phyloP scores from a whole-genome alignment of 2,113 vertebrate genomes.

The Cacatua alba region DNA sequence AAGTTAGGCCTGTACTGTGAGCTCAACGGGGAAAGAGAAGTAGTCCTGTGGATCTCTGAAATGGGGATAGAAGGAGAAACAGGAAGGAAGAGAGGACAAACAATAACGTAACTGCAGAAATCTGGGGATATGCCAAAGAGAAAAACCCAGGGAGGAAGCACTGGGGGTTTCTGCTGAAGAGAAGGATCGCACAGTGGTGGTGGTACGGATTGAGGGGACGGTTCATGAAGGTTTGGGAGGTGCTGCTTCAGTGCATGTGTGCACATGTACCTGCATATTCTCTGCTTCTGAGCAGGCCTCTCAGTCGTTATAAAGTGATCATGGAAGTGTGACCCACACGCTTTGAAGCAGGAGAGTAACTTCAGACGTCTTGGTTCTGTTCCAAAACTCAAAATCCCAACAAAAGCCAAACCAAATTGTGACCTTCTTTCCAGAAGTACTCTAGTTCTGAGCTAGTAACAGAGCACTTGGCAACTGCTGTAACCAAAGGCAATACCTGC shows the following conservation, averaged over 20 bases:
- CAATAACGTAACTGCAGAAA: neutral
- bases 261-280: neutral
- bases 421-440: neutral
- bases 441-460: neutral
- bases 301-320: neutral
- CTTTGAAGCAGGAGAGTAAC: neutral
- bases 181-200: too few relatives aligned
- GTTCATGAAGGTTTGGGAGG: neutral
- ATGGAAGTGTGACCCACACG: neutral
- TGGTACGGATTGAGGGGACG: accelerated
- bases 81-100: neutral
- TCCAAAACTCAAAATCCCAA: neutral
- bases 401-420: too few relatives aligned
- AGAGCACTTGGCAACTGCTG: neutral
- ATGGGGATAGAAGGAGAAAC: neutral
- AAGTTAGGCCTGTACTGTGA: neutral
- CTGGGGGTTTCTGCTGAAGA: neutral
- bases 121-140: neutral
- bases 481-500: neutral
- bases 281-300: neutral
- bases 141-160: neutral
- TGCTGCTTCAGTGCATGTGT: neutral
- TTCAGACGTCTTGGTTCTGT: neutral
- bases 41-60: neutral
- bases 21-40: neutral